Evolutionary conservation across 2,888 invertebrate species (phyloP), one percentile per base, ranked within the genome.

Genomic region (Drosophila seclusa): DNA sequence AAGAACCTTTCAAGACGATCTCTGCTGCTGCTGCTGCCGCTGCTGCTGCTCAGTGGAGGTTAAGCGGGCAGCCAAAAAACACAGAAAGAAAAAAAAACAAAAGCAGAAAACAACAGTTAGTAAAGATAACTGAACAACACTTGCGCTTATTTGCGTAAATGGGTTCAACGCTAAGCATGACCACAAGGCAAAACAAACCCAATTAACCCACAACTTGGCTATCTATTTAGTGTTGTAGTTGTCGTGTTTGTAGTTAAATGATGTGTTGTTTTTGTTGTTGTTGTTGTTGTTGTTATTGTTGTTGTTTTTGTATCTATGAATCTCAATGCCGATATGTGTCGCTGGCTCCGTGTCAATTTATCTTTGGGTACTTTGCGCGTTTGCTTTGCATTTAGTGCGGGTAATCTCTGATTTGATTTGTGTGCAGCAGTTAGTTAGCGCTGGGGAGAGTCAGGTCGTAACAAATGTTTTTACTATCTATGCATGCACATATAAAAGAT

Each of bases 131-230:
- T 68, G 76, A 75, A 78, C 75, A 78, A 78, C 75, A 78, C 76
- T 78, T 78, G 79, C 66, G 79, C 48, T 78, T 68, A 75, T 75
- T 75, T 68, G 53, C 70, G 54, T 78, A 74, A 74, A 71, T 48
- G 78, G 55, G 78, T 70, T 78, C 59, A 74, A 67, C 55, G 18
- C 68, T 76, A 75, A 67, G 80, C 83, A 83, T 82, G 81, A 78
- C 76, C 82, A 72, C 74, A 82, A 72, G 61, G 73, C 73, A 73
- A 74, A 72, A 60, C 72, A 65, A 66, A 68, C 59, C 62, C 55
- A 66, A 78, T 75, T 75, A 68, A 63, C 40, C 49, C 21, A 18
- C 18, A 53, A 62, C 59, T 29, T 52, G 34, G 4, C 52, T n/a
- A 36, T 53, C 32, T 42, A 6, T 64, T 13, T 50, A 5, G 24